Conservation (phyloP, 1,140 invertebrate species). For the Penaeus chinensis region DNA sequence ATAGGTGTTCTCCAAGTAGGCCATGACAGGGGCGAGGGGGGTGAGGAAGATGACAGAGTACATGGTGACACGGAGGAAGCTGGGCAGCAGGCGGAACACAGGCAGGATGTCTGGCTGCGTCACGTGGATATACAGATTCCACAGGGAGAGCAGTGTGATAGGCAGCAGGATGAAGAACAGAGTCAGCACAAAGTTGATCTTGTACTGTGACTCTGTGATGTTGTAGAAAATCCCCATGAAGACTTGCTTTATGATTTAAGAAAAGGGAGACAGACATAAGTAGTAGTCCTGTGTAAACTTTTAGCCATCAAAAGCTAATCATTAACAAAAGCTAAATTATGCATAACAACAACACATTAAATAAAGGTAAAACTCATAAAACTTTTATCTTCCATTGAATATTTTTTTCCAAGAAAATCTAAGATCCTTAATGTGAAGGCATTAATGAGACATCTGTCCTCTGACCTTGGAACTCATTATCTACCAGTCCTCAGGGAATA, state of each 20-base stretch:
- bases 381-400: too few species aligned
- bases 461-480: too few species aligned
- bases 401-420: too few species aligned
- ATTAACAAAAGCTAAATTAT: too few species aligned
- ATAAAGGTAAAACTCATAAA: too few species aligned
- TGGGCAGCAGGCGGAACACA: conserved; percentile 50
- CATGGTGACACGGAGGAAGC: conserved; percentile 36
- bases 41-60: conserved; percentile 62
- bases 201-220: conserved; percentile 59
- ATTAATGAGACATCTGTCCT: too few species aligned
- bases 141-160: conserved; percentile 59
- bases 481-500: too few species aligned
- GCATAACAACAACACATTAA: too few species aligned
- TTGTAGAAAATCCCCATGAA: conserved; percentile 32
- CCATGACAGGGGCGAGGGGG: conserved; percentile 62
- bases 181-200: conserved; percentile 62
- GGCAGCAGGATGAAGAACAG: conserved; percentile 63
- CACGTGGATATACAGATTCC: conserved; percentile 63
- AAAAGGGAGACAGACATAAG: background rate
- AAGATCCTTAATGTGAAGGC: too few species aligned
- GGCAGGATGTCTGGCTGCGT: conserved; percentile 63
- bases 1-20: conserved; percentile 63
- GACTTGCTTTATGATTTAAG: background rate
- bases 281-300: too few species aligned
- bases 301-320: too few species aligned